Evolutionary conservation across 2,888 invertebrate genomes (phyloP), one percentile per base, ranked within the genome.

Genomic region (Dascillus cervinus): DNA sequence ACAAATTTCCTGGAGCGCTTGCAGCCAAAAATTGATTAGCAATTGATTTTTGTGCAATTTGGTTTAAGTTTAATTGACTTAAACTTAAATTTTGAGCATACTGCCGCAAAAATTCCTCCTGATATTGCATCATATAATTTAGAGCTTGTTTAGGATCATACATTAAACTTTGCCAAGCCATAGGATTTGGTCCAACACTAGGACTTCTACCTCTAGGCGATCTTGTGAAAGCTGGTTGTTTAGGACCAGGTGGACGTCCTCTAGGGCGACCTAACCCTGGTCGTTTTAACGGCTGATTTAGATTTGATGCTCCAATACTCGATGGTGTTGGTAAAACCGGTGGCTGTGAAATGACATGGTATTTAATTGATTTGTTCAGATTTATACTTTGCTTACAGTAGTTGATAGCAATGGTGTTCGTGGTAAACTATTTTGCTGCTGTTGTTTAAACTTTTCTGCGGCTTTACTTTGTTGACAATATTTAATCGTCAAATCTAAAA

Each of bases 401-500:
- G 22, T 22, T n/a, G 22, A 22, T 22, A 22, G n/a, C n/a, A n/a
- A n/a, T n/a, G 3, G 23, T 4, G 22, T 15, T 9, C 28, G 27
- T n/a, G 43, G 36, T 10, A 32, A 13, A 9, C 15, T 34, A 24
- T 49, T 47, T 22, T 46, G 46, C 21, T 44, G 48, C 19, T 49
- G 48, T 15, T 46, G 44, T 34, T 56, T 59, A 68, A 74, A 70
- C 55, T 75, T 80, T 37, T 75, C 67, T 1, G 69, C 64, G 11
- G 72, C 65, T 32, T 73, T 71, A 41, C 77, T 67, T 47, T 76
- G 76, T 41, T 79, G 74, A 50, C 84, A 82, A 49, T 78, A 78
- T 56, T 80, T 83, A 43, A 79, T 68, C 26, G 81, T 82, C 19
- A 77, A 60, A 46, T 84, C 84, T 3, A 79, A 64, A 5, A 75